Base-by-base conservation (phyloP, 2,113 vertebrate species). In the Ophiodon elongatus region DNA sequence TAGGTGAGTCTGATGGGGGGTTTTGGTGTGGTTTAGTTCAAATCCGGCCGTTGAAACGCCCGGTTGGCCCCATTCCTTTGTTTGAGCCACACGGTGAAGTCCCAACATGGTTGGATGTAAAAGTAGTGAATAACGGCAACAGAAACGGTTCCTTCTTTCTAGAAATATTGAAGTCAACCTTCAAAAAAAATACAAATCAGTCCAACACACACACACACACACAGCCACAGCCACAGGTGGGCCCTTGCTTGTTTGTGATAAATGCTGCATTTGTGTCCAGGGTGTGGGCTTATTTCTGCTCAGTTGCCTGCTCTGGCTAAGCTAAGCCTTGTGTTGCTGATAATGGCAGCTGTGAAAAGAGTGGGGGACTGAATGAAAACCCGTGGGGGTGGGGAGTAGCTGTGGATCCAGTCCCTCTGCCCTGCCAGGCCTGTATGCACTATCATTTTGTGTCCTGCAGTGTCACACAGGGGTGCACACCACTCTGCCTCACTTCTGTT, bases 281-380 rank as follows among this genome's bases (percentile, higher is more conserved):
- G 80, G 77, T 80, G 83, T 62, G 56, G 84, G 88, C 84, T 93
- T 90, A 88, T 92, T 93, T 94, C 88, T 92, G 90, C 93, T 94
- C 91, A 91, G 89, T 90, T 91, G 84, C 92, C 87, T 83, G 79
- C 86, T 90, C 86, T 78, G 81, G 91, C 93, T 94, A 89, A 88
- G 89, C 92, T 94, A 91, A 93, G 89, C 92, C 93, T 85, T 88
- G 83, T 92, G 81, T 82, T 90, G 88, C 90, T 91, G 94, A 94
- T 94, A 93, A 94, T 93, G 90, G 91, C 89, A 92, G 90, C 93
- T 91, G 93, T 92, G 91, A 83, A 82, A 88, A 82, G 91, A 91
- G 90, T 89, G 83, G 91, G 88, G 85, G 89, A 90, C 78, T 92
- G 90, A 93, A 92, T 93, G 88, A 88, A 81, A 90, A 91, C 72